Base-by-base conservation (phyloP, 2,113 vertebrate species). In the Sylvilagus bachmani region DNA sequence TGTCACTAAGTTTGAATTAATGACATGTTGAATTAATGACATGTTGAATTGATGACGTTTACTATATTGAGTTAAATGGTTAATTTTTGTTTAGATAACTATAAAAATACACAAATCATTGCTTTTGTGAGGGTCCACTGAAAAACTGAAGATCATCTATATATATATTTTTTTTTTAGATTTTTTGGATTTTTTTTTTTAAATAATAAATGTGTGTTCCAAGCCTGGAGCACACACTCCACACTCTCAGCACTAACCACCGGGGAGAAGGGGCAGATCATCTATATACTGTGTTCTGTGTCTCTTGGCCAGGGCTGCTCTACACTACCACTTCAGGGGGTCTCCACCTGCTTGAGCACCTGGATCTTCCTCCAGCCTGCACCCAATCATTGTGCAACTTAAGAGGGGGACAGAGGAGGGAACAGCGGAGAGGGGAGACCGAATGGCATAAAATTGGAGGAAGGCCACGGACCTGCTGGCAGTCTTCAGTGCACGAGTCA, bases 121-220 rank as follows among this genome's bases (percentile, higher is more conserved):
- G 53, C 22, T n/a, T 36, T 44, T 55, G 44, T 25, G 38, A 78
- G 0, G 14, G 25, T 66, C 8, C 53, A 73, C 9, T 31, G 33
- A 21, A 88, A 94, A 61, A 81, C 49, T 73, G 27, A 73, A 79
- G 58, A 84, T 74, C 10, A 7, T 44, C 38, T 38, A 38, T 38
- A 38, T 38, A 75, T 14, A 29, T 9, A 58, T 38, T 94, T 97
- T 97, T 97, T 97, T 97, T 74, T 77, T 83, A 75, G 93, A 86
- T 88, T 97, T 97, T 97, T 97, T 97, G 92, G 90, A 82, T 95
- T 96, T 97, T 97, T 97, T 97, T 97, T 97, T 96, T 97, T 97
- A 85, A 96, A 97, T 97, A 97, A 97, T 97, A 97, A 97, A 97
- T 97, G 97, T 97, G 97, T 97, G 97, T 97, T 97, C 97, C 95